Evolutionary conservation across 2,113 vertebrate genomes (phyloP), one percentile per base, ranked within the genome.

Genomic region (Corydoras sp.): DNA sequence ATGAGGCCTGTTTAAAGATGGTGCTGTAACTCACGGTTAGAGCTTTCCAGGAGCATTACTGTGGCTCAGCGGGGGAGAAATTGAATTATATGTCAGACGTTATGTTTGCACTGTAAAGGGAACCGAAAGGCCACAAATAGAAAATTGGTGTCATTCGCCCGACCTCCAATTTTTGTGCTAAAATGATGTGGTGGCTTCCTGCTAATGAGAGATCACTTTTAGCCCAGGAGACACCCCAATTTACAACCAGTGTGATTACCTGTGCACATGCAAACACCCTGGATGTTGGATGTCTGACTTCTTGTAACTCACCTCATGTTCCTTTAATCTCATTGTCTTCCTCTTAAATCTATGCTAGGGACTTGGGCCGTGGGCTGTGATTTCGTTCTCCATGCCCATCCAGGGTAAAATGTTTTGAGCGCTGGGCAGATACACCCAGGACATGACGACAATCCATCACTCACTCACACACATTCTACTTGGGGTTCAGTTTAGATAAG

Each of bases 201-300:
- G 18, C 11, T n/a, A 59, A 59, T 50, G 24, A 35, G 24, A 31
- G 7, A 12, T 32, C 48, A 29, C 35, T 9, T 15, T 62, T 24
- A 62, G 35, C 48, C 56, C 56, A 4, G 63, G 55, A 10, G 51
- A 63, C 60, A 58, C 43, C 12, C 24, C 59, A 18, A 62, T 53
- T 62, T 71, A 35, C 62, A 69, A 8, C 10, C 15, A 10, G 69
- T 55, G 30, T 29, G 24, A 70, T 65, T 71, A 24, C 58, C 31
- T 56, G 54, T 59, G 1, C 13, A 2, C 9, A 48, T 48, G 10
- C 31, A 55, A 32, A 12, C 10, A 9, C 53, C 53, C 12, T 62
- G 31, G 15, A 65, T 58, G 56, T 30, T 29, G n/a, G 10, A 15
- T 13, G 50, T 24, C 18, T 24, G 35, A 43, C 35, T 43, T 43